phyloP scores from a whole-genome alignment of 2,113 vertebrate genomes.

The Guaruba guarouba region DNA sequence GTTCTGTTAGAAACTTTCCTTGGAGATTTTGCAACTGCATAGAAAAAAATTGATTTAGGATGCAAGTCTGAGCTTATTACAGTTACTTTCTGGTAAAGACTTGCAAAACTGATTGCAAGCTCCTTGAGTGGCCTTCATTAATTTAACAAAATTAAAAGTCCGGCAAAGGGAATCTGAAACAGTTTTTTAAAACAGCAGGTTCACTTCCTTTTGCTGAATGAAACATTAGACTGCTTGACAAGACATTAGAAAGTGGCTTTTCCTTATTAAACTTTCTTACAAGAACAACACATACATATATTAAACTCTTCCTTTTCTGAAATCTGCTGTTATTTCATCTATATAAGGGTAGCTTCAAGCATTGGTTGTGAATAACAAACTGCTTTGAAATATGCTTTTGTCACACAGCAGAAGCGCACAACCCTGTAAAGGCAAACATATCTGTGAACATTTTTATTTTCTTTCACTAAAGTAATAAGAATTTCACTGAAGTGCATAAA shows the following conservation, averaged over 20 bases:
- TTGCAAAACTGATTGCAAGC: constrained; percentile 19
- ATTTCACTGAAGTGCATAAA: neutral
- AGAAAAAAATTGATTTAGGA: neutral
- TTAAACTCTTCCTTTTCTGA: neutral
- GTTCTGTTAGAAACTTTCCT: neutral
- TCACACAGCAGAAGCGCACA: neutral
- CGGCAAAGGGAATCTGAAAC: neutral
- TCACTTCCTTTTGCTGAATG: neutral
- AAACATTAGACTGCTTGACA: neutral
- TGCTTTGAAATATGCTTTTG: neutral
- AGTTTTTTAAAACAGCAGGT: neutral
- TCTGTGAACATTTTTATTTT: neutral
- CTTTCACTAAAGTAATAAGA: neutral
- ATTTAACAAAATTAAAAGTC: constrained; percentile 5
- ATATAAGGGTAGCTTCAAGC: neutral
- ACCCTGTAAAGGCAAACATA: neutral
- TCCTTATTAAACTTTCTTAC: neutral
- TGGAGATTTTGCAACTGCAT: neutral
- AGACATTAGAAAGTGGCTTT: neutral
- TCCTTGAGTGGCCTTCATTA: constrained; percentile 24
- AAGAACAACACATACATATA: neutral
- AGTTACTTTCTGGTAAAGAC: neutral
- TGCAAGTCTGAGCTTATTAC: neutral
- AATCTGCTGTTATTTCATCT: neutral
- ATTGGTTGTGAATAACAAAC: neutral